phyloP scores from a whole-genome alignment of 2,888 invertebrate species.

The Ptilodon capucinus region DNA sequence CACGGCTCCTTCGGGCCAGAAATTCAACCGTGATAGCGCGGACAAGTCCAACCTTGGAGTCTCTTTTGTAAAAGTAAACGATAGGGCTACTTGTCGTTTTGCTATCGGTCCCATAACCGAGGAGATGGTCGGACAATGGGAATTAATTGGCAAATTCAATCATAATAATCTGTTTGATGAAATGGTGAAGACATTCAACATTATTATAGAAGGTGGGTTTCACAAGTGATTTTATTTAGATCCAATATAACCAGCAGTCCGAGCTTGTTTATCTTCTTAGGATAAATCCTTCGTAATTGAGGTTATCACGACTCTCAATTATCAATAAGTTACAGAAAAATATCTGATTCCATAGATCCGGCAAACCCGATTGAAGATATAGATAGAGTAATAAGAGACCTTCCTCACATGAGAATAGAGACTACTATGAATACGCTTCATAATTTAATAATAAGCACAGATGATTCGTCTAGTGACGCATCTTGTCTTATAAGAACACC shows the following conservation, averaged over 20 bases:
- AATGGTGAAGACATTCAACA: slow-evolving; percentile 25
- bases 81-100: slow-evolving; percentile 27
- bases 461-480: slow-evolving; percentile 27
- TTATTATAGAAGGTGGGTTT: slow-evolving; percentile 45
- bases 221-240: not conserved
- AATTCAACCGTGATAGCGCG: slow-evolving; percentile 12
- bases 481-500: slow-evolving; percentile 56
- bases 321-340: no score
- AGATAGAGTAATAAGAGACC: slow-evolving; percentile 25
- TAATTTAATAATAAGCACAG: slow-evolving; percentile 30
- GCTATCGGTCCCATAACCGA: slow-evolving; percentile 36
- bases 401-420: slow-evolving; percentile 14
- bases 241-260: no score
- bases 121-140: slow-evolving; percentile 43
- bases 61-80: slow-evolving; percentile 17
- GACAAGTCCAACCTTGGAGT: slow-evolving; percentile 21
- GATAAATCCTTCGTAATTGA: no score
- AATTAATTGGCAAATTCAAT: slow-evolving; percentile 45
- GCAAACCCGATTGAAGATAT: slow-evolving; percentile 36
- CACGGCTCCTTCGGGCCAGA: slow-evolving; percentile 29
- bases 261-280: no score
- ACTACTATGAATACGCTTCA: slow-evolving; percentile 32
- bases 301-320: no score
- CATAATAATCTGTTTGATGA: slow-evolving; percentile 35
- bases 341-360: slow-evolving; percentile 34